Conservation (phyloP, 2,888 invertebrate species). For the Synanthedon andrenaeformis region DNA sequence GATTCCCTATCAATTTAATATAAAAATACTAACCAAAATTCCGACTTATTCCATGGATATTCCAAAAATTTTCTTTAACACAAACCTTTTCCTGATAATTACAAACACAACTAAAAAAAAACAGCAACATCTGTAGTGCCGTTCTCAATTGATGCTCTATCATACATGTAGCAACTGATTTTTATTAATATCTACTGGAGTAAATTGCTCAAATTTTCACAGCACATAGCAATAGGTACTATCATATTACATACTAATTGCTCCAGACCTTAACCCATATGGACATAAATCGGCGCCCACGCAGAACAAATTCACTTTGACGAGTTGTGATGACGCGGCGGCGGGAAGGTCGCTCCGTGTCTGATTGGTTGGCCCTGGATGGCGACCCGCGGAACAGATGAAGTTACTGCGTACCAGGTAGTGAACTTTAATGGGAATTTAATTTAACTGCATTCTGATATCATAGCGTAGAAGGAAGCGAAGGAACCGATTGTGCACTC, state of each 20-base stretch:
- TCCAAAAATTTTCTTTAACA: too few relatives aligned
- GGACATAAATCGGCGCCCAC: not conserved
- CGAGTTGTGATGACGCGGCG: not conserved
- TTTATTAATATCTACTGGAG: too few relatives aligned
- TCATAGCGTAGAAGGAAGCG: not conserved
- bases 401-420: not conserved
- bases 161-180: too few relatives aligned
- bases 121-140: too few relatives aligned
- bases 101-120: too few relatives aligned
- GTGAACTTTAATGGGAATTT: not conserved
- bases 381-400: conserved; percentile 2
- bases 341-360: not conserved
- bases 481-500: not conserved
- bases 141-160: too few relatives aligned
- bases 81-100: too few relatives aligned
- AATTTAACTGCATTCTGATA: not conserved
- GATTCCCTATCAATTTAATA: too few relatives aligned
- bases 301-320: not conserved
- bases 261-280: conserved; percentile 9
- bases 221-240: too few relatives aligned
- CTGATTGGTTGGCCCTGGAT: conserved; percentile 5
- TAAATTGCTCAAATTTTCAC: too few relatives aligned
- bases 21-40: too few relatives aligned
- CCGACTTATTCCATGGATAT: too few relatives aligned
- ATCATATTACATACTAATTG: conserved; percentile 5